Percentiles rank a stretch among this genome's conserved stretches.
These are phyloP conservation scores for Oophaga sylvatica DNA, from an alignment of 2,797 vertebrate genomes.

Conservation along the genomic window DNA sequence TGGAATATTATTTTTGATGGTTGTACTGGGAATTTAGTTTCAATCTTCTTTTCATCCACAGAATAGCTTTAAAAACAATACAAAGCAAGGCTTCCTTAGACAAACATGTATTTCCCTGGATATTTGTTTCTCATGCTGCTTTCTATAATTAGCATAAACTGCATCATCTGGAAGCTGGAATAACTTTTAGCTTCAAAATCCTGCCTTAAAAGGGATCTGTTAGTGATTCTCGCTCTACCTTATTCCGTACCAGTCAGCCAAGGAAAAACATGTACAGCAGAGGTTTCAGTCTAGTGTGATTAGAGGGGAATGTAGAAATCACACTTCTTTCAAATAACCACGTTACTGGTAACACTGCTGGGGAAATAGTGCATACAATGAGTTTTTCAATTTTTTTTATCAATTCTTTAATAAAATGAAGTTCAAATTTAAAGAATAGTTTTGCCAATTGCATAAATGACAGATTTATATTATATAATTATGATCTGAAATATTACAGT, in stretches of 20 bases:
- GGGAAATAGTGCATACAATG: not conserved
- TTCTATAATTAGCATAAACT: conserved; percentile 46
- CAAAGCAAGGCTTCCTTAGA: conserved; percentile 29
- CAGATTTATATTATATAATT: too few species aligned
- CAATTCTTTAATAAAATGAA: too few species aligned
- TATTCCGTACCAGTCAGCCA: not conserved
- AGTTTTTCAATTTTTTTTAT: too few species aligned
- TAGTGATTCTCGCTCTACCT: not conserved
- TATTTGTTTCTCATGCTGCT: conserved; percentile 43
- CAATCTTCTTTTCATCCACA: conserved; percentile 41
- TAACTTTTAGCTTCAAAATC: conserved; percentile 29
- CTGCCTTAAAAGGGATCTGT: conserved; percentile 37
- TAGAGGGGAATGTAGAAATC: not conserved
- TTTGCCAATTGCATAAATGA: too few species aligned
- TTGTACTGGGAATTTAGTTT: conserved; percentile 41
- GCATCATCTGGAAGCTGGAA: conserved; percentile 30
- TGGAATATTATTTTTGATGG: conserved; percentile 43
- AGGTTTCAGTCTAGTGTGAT: not conserved
- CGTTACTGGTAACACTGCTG: too few species aligned
- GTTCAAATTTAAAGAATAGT: too few species aligned
- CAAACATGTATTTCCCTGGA: conserved; percentile 49
- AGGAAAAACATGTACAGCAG: not conserved
- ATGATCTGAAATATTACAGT: not conserved
- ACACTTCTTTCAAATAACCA: not conserved
- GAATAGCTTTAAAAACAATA: conserved; percentile 44